Evolutionary conservation across 2,797 vertebrate genomes (phyloP), one percentile per base, ranked within the genome.

Genomic region (Iguana delicatissima): DNA sequence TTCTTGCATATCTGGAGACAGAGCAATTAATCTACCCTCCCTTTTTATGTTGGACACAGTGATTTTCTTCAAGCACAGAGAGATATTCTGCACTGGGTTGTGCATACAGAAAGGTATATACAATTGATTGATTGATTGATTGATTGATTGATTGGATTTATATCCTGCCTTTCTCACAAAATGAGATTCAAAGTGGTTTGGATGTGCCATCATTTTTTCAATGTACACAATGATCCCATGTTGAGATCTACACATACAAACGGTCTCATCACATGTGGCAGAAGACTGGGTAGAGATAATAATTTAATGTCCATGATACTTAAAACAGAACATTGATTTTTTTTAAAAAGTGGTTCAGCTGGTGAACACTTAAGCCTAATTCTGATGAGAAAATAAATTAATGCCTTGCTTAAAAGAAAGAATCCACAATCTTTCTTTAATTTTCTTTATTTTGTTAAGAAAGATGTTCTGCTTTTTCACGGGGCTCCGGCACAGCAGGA

Each of bases 391-490:
- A 2, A 8, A 80, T n/a, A 38, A 85, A 64, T 87, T 84, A n/a
- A 88, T 67, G 89, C 57, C 69, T 26, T 20, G 42, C 42, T 52
- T 74, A 94, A 91, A 91, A 84, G 52, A 84, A 85, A 26, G 24
- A 67, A 85, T 8, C 24, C 26, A n/a, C 18, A 85, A 80, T 69
- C 4, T 35, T 82, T 80, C 72, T 87, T 90, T 91, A 79, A 38
- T 90, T 91, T 92, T 62, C 5, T 22, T 62, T 73, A 42, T 81
- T 93, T 93, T 90, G 79, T 90, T 46, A 85, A 32, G 38, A 81
- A 93, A 94, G 92, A 46, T 57, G 84, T 0, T 2, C 20, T 81
- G 88, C 90, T 88, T 95, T 91, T 95, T 94, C 89, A 94, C 88
- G 87, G 85, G 88, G 92, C 89, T 85, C 69, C 85, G 42, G 59